Conservation (phyloP, 2,113 vertebrate species). For the Boleophthalmus pectinirostris region DNA sequence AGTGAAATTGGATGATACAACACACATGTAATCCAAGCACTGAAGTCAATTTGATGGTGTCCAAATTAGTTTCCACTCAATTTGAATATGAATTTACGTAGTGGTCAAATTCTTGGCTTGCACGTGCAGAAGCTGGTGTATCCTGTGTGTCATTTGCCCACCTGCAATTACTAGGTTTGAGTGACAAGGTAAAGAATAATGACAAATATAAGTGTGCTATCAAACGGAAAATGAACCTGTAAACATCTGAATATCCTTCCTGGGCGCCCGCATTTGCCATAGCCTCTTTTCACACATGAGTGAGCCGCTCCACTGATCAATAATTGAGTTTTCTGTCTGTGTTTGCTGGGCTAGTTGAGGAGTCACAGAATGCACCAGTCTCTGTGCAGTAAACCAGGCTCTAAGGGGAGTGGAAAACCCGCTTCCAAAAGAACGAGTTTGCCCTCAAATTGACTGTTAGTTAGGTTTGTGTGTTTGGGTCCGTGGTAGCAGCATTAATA, state of each 20-base stretch:
- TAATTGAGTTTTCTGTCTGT: slow-evolving; percentile 68
- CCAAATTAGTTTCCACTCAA: not conserved
- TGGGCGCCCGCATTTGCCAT: slow-evolving; percentile 16
- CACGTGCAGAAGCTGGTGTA: not conserved
- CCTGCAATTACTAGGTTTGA: slow-evolving; percentile 20
- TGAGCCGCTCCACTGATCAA: slow-evolving; percentile 60
- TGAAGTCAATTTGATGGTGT: not conserved
- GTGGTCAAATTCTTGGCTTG: not conserved
- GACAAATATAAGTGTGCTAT: slow-evolving; percentile 15
- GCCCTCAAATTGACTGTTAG: slow-evolving; percentile 65
- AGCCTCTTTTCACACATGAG: slow-evolving; percentile 53
- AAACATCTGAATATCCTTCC: slow-evolving; percentile 39
- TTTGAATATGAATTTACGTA: not conserved
- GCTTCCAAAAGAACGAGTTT: slow-evolving; percentile 59
- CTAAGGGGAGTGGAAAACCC: slow-evolving; percentile 44
- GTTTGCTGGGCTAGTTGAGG: slow-evolving; percentile 44
- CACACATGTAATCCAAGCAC: not conserved
- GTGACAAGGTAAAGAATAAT: slow-evolving; percentile 10
- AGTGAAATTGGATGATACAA: not conserved
- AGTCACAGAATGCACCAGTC: slow-evolving; percentile 49
- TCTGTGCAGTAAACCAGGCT: slow-evolving; percentile 53
- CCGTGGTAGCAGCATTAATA: slow-evolving; percentile 71
- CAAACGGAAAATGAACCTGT: slow-evolving; percentile 28
- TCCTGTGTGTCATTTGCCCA: not conserved
- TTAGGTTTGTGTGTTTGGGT: slow-evolving; percentile 57